These are phyloP conservation scores for Tachysurus vachellii DNA, from an alignment of 2,113 vertebrate genomes.

Conservation along the genomic window DNA sequence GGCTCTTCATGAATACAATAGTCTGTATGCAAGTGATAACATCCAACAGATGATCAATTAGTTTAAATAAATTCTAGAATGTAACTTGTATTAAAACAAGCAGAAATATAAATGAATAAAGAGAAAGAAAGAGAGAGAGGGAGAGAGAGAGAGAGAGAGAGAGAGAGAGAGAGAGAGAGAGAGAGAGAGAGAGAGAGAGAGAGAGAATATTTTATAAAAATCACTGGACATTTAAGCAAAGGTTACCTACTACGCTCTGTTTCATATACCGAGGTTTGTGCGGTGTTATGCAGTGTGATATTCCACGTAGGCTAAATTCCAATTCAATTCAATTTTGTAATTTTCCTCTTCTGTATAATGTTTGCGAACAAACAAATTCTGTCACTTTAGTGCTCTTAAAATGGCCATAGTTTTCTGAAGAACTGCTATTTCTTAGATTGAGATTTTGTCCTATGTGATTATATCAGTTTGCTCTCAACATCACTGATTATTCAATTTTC, in stretches of 20 bases:
- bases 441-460: conserved; percentile 33
- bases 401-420: conserved; percentile 1
- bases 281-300: not conserved
- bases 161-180: no score
- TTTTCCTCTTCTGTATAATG: not conserved
- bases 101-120: not conserved
- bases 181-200: no score
- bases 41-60: not conserved
- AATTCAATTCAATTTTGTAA: not conserved
- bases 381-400: not conserved
- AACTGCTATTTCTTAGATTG: not conserved
- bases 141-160: no score
- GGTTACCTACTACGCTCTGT: not conserved
- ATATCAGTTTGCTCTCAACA: conserved; percentile 32
- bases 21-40: not conserved
- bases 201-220: no score
- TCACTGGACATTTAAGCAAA: no score
- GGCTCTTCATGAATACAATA: conserved; percentile 22
- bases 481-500: conserved; percentile 32
- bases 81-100: not conserved
- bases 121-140: no score
- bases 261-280: not conserved
- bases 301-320: not conserved
- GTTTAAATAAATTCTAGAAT: not conserved
- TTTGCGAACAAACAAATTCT: not conserved